Conservation (phyloP, 2,113 vertebrate genomes). For the Caranx melampygus region DNA sequence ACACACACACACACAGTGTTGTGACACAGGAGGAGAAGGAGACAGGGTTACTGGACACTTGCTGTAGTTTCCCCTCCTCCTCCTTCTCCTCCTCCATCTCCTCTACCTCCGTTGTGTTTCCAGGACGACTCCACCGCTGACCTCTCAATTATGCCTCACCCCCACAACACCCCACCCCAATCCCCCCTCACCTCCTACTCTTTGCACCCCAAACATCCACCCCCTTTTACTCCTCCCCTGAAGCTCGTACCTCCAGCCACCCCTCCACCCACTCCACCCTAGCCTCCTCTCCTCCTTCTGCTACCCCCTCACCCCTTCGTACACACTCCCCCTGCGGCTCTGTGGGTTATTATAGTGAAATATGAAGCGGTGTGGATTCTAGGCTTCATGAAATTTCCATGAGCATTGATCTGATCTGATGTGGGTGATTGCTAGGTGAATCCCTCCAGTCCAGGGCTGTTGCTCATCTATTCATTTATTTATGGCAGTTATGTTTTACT, state of each 20-base stretch:
- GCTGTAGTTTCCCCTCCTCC: slow-evolving; percentile 35
- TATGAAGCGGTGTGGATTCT: slow-evolving; percentile 85
- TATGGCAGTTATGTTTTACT: slow-evolving; percentile 84
- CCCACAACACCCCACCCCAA: slow-evolving; percentile 4
- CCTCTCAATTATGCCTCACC: slow-evolving; percentile 74
- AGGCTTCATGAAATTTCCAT: slow-evolving; percentile 89
- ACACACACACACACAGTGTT: slow-evolving; percentile 37
- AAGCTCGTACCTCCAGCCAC: slow-evolving; percentile 54
- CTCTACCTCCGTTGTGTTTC: slow-evolving; percentile 46
- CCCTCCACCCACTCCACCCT: slow-evolving; percentile 30
- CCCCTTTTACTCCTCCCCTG: slow-evolving; percentile 39
- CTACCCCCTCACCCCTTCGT: slow-evolving; percentile 54
- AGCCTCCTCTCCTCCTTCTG: slow-evolving; percentile 39
- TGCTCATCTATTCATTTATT: slow-evolving; percentile 84
- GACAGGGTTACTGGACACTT: slow-evolving; percentile 50
- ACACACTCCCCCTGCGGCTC: slow-evolving; percentile 70
- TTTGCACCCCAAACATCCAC: slow-evolving; percentile 31
- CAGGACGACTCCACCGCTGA: slow-evolving; percentile 62
- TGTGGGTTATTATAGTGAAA: slow-evolving; percentile 87
- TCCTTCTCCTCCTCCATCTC: slow-evolving; percentile 17
- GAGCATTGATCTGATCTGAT: slow-evolving; percentile 86
- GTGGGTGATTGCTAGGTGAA: slow-evolving; percentile 86
- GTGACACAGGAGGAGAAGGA: slow-evolving; percentile 45
- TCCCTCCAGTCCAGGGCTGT: slow-evolving; percentile 82
- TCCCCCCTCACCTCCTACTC: slow-evolving; percentile 20